Conservation (phyloP, 1,140 invertebrate species). For the Drosophila ohnishii region DNA sequence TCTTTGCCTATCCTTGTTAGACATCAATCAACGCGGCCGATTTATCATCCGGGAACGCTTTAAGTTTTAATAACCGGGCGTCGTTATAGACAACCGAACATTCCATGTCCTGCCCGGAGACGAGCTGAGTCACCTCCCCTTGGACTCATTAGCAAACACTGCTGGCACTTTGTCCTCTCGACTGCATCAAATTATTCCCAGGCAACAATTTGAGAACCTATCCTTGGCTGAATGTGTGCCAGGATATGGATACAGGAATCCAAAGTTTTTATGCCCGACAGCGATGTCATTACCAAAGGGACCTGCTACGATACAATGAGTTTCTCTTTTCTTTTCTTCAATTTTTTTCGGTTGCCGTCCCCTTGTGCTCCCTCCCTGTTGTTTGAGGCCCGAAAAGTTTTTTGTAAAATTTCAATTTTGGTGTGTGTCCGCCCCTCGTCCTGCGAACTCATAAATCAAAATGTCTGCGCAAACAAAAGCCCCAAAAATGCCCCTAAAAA, state of each 20-base stretch:
- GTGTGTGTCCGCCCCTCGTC: conserved; percentile 4
- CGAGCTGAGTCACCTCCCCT: conserved; percentile 16
- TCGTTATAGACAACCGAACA: conserved; percentile 40
- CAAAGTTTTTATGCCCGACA: conserved; percentile 63
- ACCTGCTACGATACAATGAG: conserved; percentile 45
- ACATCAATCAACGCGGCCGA: conserved; percentile 54
- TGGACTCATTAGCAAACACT: conserved; percentile 60
- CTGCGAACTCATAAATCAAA: conserved; percentile 76
- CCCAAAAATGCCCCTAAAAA: conserved; percentile 41
- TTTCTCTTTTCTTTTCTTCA: conserved; percentile 20
- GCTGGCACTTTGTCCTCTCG: conserved; percentile 38
- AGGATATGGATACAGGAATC: conserved; percentile 30
- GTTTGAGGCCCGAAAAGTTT: conserved; percentile 55
- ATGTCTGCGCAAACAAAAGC: conserved; percentile 73
- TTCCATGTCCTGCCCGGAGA: conserved; percentile 14
- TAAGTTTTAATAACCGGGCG: conserved; percentile 62
- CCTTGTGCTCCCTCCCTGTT: conserved; percentile 20
- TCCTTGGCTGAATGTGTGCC: conserved; percentile 37
- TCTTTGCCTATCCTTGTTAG: not conserved
- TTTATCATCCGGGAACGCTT: conserved; percentile 58
- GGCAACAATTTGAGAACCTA: conserved; percentile 51
- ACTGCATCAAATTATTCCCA: conserved; percentile 60
- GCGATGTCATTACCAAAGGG: conserved; percentile 64
- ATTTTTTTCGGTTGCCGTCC: conserved; percentile 1
- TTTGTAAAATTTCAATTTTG: conserved; percentile 77